Percentiles rank a stretch among this genome's conserved stretches.
Evolutionary conservation across 2,113 vertebrate species (phyloP).

Genomic region (Eclectus roratus): DNA sequence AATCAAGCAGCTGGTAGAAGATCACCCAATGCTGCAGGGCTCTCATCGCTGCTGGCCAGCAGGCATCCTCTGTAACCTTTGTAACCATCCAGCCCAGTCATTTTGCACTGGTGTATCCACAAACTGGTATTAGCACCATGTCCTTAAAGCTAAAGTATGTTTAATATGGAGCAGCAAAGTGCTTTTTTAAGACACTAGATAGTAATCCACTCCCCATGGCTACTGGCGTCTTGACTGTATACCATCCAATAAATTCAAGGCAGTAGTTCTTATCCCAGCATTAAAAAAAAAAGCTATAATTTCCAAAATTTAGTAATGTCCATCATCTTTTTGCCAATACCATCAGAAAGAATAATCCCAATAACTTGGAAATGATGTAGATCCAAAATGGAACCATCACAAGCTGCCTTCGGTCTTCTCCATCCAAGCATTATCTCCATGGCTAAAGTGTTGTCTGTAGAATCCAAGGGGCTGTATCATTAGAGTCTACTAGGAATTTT

Average conservation of each 20-base stretch:
- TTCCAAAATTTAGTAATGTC: constrained; percentile 75
- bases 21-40: constrained; percentile 54
- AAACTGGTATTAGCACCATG: constrained; percentile 60
- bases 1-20: constrained; percentile 75
- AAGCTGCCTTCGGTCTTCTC: constrained; percentile 74
- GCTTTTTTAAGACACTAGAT: constrained; percentile 62
- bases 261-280: constrained; percentile 73
- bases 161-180: constrained; percentile 62
- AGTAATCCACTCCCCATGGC: constrained; percentile 78
- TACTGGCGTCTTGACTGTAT: constrained; percentile 71
- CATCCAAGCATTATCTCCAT: constrained; percentile 75
- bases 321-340: constrained; percentile 71
- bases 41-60: constrained; percentile 51
- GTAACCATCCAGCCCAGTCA: constrained; percentile 78
- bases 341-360: constrained; percentile 78
- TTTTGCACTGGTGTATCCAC: constrained; percentile 76
- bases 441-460: constrained; percentile 72
- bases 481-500: constrained; percentile 66
- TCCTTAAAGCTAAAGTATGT: constrained; percentile 73
- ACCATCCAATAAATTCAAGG: constrained; percentile 73
- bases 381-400: constrained; percentile 76
- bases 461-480: constrained; percentile 75
- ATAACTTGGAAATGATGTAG: constrained; percentile 72
- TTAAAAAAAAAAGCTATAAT: constrained; percentile 72
- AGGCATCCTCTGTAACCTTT: constrained; percentile 68